Conservation (phyloP, 2,888 invertebrate species). For the Taphrorychus bicolor region DNA sequence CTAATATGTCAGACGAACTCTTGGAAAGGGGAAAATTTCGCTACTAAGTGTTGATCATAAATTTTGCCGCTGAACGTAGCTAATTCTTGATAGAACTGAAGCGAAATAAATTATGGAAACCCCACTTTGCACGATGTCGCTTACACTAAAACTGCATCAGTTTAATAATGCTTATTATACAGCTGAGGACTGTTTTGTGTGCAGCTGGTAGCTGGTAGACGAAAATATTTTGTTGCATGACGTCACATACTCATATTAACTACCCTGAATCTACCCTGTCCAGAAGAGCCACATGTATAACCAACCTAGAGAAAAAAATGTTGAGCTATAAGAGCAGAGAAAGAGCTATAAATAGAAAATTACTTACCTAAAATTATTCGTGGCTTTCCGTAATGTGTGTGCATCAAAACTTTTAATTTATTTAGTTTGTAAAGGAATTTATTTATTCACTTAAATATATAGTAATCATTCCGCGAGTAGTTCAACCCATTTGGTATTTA, state of each 20-base stretch:
- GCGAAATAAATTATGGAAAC: neutral
- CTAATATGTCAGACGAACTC: conserved; percentile 28
- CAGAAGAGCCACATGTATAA: conserved; percentile 33
- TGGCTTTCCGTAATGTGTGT: too few species aligned
- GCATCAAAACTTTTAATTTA: too few species aligned
- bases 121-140: neutral
- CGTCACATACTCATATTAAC: conserved; percentile 45
- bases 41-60: conserved; percentile 26
- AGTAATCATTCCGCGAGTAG: too few species aligned
- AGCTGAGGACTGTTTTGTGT: neutral
- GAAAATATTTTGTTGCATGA: neutral
- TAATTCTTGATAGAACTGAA: neutral
- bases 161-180: neutral
- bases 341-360: too few species aligned
- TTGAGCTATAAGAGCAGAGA: too few species aligned
- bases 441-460: too few species aligned
- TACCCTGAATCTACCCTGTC: conserved; percentile 49
- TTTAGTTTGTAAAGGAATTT: too few species aligned
- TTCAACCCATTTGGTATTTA: neutral
- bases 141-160: neutral
- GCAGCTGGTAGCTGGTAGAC: neutral
- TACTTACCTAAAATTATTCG: too few species aligned
- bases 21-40: conserved; percentile 26
- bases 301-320: too few species aligned
- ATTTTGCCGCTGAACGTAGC: neutral